Base-by-base conservation (phyloP, 2,888 invertebrate genomes). In the Athetis lepigone region DNA sequence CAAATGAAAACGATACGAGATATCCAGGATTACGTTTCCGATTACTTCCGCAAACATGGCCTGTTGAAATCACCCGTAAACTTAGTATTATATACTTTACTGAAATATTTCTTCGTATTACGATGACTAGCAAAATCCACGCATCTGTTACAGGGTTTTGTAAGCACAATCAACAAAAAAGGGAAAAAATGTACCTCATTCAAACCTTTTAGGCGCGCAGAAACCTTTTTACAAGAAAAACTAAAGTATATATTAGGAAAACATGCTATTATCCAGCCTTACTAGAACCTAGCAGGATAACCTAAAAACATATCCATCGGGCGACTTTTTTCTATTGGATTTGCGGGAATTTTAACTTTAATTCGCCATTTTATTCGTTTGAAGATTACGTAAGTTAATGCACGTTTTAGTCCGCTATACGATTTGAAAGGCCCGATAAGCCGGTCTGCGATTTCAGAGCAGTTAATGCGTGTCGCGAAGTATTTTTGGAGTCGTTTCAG, bases 291-390 rank as follows among this genome's bases (percentile, higher is more conserved):
- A 62, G 47, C 8, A 3, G 63, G 51, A 62, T 80, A 73, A 62
- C 65, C 65, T 66, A 63, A 75, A 78, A 66, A 65, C 60, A 39
- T 67, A 67, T 68, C 27, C 58, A 54, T 78, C 79, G 81, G 83
- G 88, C 83, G 81, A 80, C 81, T 77, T 65, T n/a, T 74, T 81
- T 79, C 83, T 87, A 89, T 88, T 86, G 81, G 82, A 85, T 85
- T 80, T 55, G 49, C 39, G 42, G 47, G 58, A 45, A 62, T 77
- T 90, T 90, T 88, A 85, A 88, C 87, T 87, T 88, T 90, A 91
- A 90, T 89, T 84, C 77, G 78, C 82, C 79, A 81, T 88, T 84
- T 90, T 90, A 90, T 88, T 88, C 88, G 88, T 90, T 91, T 87
- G 59, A 78, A 83, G 86, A 88, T 91, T 91, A 89, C 85, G 80